phyloP scores from a whole-genome alignment of 2,888 invertebrate genomes.

The Coenonympha arcania region DNA sequence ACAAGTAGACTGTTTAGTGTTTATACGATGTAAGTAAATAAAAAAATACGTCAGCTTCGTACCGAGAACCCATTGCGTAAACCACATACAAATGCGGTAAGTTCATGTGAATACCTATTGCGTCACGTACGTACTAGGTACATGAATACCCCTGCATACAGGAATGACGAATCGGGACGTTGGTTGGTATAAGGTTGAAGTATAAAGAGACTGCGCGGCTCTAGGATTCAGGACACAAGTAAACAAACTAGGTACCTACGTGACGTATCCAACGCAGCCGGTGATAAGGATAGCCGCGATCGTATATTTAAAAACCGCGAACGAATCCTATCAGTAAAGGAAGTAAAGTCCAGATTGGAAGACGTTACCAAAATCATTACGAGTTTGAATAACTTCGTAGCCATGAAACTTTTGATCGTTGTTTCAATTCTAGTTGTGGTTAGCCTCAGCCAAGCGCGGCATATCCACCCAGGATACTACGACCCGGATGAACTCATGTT shows the following conservation, averaged over 20 bases:
- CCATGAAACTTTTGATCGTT: constrained; percentile 27
- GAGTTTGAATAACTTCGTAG: constrained; percentile 15
- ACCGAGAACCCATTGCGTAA: not conserved
- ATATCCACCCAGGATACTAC: constrained; percentile 39
- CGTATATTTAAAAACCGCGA: constrained; percentile 40
- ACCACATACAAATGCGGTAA: not conserved
- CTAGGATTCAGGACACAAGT: constrained; percentile 27
- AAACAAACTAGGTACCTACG: constrained; percentile 10
- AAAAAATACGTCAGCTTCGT: not conserved
- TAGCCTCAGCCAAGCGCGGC: constrained; percentile 35
- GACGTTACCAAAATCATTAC: constrained; percentile 12
- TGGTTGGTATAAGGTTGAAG: not conserved
- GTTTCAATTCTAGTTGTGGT: constrained; percentile 29
- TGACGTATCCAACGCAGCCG: constrained; percentile 22
- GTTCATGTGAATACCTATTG: constrained; percentile 5
- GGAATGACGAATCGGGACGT: constrained; percentile 11
- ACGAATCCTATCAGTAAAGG: constrained; percentile 33
- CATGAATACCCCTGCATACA: too few species aligned
- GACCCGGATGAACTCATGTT: constrained; percentile 16
- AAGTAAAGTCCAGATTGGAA: constrained; percentile 19
- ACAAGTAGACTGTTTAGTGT: not conserved
- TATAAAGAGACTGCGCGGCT: constrained; percentile 30
- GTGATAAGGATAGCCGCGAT: constrained; percentile 34
- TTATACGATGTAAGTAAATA: not conserved
- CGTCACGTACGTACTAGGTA: too few species aligned